Evolutionary conservation across 2,888 invertebrate species (phyloP).

Genomic region (Caenorhabditis wallacei): DNA sequence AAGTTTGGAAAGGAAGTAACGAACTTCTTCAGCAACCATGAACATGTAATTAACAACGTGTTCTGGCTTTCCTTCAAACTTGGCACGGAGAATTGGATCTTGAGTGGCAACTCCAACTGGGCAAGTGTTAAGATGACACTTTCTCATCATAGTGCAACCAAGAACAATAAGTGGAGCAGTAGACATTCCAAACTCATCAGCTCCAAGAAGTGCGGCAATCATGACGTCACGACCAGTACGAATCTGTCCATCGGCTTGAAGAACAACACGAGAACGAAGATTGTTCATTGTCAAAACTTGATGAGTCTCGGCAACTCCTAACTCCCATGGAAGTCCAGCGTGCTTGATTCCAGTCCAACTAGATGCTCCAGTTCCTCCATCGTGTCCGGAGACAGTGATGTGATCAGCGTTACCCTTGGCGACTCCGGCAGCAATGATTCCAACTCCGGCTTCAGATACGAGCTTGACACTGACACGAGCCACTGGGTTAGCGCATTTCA

Average conservation of each 20-base stretch:
- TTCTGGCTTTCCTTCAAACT: constrained; percentile 97
- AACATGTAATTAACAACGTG: constrained; percentile 98
- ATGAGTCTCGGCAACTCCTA: constrained; percentile 98
- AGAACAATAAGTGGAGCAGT: constrained; percentile 97
- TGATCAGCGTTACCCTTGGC: constrained; percentile 99
- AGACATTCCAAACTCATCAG: constrained; percentile 98
- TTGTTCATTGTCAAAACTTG: constrained; percentile 87
- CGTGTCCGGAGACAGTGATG: constrained; percentile 98
- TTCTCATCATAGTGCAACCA: constrained; percentile 99
- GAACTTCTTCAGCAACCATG: constrained; percentile 96
- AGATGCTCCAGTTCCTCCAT: constrained; percentile 97
- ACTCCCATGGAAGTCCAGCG: constrained; percentile 98
- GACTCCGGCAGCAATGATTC: constrained; percentile 98
- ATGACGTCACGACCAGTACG: constrained; percentile 96
- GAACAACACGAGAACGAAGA: constrained; percentile 90
- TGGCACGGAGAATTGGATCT: constrained; percentile 94
- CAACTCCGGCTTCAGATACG: constrained; percentile 98
- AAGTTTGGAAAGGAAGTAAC: constrained; percentile 92
- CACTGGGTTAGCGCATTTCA: constrained; percentile 96
- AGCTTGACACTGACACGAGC: constrained; percentile 97
- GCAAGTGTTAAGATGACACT: constrained; percentile 98
- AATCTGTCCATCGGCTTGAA: constrained; percentile 97
- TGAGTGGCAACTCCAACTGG: constrained; percentile 99
- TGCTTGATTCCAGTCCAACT: constrained; percentile 97
- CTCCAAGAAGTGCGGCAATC: constrained; percentile 95